Percentiles rank a stretch among this genome's conserved stretches.
phyloP scores from a whole-genome alignment of 2,113 vertebrate species.

The Nycticorax nycticorax region DNA sequence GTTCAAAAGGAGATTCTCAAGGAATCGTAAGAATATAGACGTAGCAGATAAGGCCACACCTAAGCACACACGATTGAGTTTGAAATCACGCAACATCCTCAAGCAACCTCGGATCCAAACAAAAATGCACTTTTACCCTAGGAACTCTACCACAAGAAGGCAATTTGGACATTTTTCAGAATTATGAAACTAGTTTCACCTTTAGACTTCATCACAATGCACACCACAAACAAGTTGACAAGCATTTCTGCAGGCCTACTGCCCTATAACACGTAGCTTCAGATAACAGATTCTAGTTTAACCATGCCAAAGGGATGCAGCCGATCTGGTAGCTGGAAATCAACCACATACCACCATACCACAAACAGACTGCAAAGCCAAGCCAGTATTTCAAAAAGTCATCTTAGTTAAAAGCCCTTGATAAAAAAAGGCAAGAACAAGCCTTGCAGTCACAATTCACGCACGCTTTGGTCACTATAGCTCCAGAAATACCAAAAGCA shows the following conservation, averaged over 20 bases:
- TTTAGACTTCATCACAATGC: background rate
- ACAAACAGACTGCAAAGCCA: background rate
- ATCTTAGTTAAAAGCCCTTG: background rate
- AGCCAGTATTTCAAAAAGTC: background rate
- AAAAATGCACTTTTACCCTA: slow-evolving; percentile 1
- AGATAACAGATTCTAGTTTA: background rate
- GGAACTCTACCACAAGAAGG: background rate
- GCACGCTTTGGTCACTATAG: background rate
- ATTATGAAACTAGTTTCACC: background rate
- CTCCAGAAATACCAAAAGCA: background rate
- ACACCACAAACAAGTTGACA: accelerated
- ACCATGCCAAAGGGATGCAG: background rate
- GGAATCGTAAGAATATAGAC: background rate
- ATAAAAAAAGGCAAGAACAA: background rate
- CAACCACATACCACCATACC: background rate
- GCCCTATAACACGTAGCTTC: background rate
- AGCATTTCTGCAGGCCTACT: background rate
- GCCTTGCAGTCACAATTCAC: background rate
- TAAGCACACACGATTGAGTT: background rate
- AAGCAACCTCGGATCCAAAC: background rate
- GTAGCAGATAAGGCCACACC: accelerated
- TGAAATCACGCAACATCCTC: background rate
- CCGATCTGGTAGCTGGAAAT: background rate
- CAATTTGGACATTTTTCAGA: background rate
- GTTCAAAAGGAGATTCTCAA: background rate